A percentile compares a stretch with the other conserved stretches of the same genome.
Conservation (phyloP, 2,113 vertebrate species). For the Myocastor coypus region DNA sequence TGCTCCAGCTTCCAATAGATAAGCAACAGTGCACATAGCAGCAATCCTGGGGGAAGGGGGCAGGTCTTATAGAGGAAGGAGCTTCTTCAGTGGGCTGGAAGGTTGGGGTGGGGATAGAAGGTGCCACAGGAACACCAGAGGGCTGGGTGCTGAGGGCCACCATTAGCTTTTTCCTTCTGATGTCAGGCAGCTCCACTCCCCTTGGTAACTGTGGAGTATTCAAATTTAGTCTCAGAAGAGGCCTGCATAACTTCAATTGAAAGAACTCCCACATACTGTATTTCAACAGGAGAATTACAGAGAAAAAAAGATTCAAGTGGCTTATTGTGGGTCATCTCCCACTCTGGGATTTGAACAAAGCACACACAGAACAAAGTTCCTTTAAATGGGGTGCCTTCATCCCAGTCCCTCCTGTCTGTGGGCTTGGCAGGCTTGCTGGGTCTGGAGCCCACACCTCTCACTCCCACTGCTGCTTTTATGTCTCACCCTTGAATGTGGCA, state of each 20-base stretch:
- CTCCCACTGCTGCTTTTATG: constrained; percentile 66
- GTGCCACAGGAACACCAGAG: not conserved
- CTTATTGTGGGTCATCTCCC: constrained; percentile 82
- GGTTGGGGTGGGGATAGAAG: not conserved
- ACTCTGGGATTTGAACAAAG: constrained; percentile 84
- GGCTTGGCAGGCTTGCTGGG: constrained; percentile 50
- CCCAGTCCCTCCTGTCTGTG: constrained; percentile 59
- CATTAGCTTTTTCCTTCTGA: not conserved
- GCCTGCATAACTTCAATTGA: constrained; percentile 65
- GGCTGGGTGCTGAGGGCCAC: not conserved
- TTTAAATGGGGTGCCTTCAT: constrained; percentile 74
- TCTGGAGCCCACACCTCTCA: constrained; percentile 3
- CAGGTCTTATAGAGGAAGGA: not conserved
- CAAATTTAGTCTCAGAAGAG: constrained; percentile 71
- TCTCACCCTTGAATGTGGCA: constrained; percentile 63
- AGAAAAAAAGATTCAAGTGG: constrained; percentile 76
- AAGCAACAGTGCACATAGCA: constrained; percentile 56
- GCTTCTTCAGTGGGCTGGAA: not conserved
- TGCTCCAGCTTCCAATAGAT: constrained; percentile 69
- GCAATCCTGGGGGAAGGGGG: not conserved
- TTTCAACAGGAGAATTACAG: constrained; percentile 73
- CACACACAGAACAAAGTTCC: constrained; percentile 78
- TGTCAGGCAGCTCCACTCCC: not conserved
- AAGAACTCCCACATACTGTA: constrained; percentile 81
- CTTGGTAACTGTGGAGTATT: constrained; percentile 47